Base-by-base conservation (phyloP, 2,797 vertebrate genomes). In the Rousettus madagascariensis region DNA sequence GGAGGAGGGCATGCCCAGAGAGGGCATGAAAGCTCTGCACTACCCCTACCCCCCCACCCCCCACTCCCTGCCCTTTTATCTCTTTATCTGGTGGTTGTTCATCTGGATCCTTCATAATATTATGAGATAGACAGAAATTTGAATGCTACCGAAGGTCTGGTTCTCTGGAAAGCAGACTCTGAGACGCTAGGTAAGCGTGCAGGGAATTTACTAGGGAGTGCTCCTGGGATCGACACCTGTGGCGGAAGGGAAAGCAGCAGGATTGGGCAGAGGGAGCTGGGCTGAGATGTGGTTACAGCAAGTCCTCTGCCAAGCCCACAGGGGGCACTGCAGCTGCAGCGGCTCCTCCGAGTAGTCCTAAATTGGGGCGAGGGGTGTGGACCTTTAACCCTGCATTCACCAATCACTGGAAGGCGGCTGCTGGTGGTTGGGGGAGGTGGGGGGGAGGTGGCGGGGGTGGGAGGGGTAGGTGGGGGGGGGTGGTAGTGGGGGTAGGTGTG, bases 341-440 rank as follows among this genome's bases (percentile, higher is more conserved):
- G 36, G 36, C 24, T 79, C 51, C 59, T 77, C 16, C 33, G 49
- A 59, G 49, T 13, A 3, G 51, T 41, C 20, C n/a, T 3, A 8
- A 22, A 24, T 30, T 61, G 51, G 12, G n/a, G 20, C 5, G 2
- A 8, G 4, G 38, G 2, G 0, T 16, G 6, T 28, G 43, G 13
- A 20, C 6, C 59, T n/a, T 65, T 12, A 68, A 17, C 2, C 36
- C 16, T 41, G 11, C 46, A 11, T 1, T 12, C 17, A 66, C 33
- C 28, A 2, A 2, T 77, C 33, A 26, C 3, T 30, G 55, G 41
- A 4, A 71, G 17, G 36, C 28, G 57, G 1, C n/a, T 55, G 30
- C 65, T 33, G 33, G 33, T 33, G 33, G n/a, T n/a, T n/a, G n/a
- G n/a, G n/a, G n/a, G n/a, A n/a, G n/a, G n/a, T n/a, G n/a, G n/a